These are phyloP conservation scores for Cataglyphis altisquamis DNA, from an alignment of 2,888 invertebrate species.

Conservation along the genomic window DNA sequence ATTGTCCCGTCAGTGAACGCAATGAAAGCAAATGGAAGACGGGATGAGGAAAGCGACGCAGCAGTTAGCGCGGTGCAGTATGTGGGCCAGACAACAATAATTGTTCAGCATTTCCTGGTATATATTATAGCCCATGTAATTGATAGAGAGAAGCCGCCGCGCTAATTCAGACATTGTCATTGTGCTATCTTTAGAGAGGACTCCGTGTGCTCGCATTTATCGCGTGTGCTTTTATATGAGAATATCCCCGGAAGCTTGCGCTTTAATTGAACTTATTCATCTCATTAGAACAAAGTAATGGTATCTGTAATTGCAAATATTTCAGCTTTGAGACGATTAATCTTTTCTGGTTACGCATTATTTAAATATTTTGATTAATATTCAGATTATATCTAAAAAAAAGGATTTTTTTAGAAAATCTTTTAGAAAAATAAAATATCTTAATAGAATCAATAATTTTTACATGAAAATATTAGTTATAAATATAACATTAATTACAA, in stretches of 20 bases:
- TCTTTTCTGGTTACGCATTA: neutral
- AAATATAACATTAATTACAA: neutral
- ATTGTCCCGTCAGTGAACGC: conserved; percentile 63
- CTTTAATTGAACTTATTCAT: neutral
- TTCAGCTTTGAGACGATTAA: neutral
- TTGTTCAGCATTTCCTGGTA: conserved; percentile 83
- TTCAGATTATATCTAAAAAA: neutral
- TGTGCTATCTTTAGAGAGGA: conserved; percentile 68
- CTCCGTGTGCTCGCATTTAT: conserved; percentile 10
- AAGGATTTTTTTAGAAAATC: neutral
- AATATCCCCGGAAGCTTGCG: neutral
- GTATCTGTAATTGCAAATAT: neutral
- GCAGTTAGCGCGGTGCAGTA: conserved; percentile 70
- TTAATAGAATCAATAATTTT: neutral
- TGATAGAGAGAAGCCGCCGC: conserved; percentile 80
- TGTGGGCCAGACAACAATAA: conserved; percentile 84
- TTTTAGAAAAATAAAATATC: neutral
- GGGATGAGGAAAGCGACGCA: conserved; percentile 62
- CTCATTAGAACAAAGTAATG: neutral
- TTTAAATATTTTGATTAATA: neutral
- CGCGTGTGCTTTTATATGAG: conserved; percentile 35
- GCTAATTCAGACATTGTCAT: conserved; percentile 69
- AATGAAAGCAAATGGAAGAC: conserved; percentile 74
- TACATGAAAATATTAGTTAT: neutral
- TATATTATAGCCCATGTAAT: conserved; percentile 78